Percentiles rank a stretch among this genome's conserved stretches.
Conservation (phyloP, 2,113 vertebrate genomes). For the Hemibagrus wyckioides region DNA sequence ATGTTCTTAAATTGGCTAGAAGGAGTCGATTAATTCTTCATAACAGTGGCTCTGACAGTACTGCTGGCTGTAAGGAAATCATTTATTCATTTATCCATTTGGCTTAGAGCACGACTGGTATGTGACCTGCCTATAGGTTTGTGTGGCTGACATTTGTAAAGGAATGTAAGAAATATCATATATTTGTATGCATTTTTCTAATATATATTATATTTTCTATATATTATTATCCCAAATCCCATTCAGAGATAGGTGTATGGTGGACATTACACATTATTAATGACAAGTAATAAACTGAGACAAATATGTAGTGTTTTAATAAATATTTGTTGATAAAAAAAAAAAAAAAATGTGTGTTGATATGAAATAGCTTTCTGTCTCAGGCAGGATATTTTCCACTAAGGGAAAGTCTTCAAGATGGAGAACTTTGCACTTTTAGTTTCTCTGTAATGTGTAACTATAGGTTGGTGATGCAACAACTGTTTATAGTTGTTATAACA, state of each 20-base stretch:
- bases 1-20: background rate
- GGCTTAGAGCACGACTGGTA: background rate
- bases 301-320: background rate
- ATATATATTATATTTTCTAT: too few relatives aligned
- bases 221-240: too few relatives aligned
- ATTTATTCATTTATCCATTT: background rate
- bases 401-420: background rate
- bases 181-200: background rate
- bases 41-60: background rate
- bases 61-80: background rate
- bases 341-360: background rate
- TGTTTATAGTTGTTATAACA: background rate
- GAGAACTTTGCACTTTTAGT: background rate
- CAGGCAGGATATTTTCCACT: background rate
- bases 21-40: background rate
- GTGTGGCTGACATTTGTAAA: background rate
- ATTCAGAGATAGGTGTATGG: background rate
- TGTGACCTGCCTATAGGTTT: background rate
- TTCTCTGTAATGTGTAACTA: background rate
- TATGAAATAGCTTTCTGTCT: background rate
- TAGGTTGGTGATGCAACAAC: background rate
- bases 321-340: too few relatives aligned
- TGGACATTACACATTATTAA: background rate
- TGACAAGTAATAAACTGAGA: background rate
- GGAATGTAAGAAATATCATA: background rate